These are phyloP conservation scores for Odocoileus virginianus DNA, from an alignment of 2,113 vertebrate genomes.

Conservation along the genomic window DNA sequence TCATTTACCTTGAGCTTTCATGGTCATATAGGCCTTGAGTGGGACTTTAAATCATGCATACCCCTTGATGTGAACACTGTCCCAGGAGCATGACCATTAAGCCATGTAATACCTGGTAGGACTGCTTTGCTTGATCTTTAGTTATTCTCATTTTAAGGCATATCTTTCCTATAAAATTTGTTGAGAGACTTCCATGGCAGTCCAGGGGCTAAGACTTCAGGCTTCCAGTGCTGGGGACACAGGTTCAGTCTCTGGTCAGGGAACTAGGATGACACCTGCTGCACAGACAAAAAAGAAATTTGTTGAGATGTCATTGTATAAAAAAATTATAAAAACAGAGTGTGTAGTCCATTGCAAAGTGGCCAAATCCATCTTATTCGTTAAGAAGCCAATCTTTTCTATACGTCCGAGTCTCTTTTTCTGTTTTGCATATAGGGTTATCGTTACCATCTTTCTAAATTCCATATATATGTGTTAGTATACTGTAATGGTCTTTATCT, in stretches of 20 bases:
- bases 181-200: background rate
- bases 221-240: background rate
- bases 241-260: background rate
- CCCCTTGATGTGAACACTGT: background rate
- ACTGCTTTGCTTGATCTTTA: background rate
- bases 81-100: background rate
- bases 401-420: no score
- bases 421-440: no score
- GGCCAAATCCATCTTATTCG: background rate
- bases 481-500: no score
- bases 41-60: background rate
- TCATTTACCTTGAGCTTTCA: background rate
- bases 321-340: background rate
- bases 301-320: background rate
- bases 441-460: no score
- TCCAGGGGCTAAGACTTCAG: background rate
- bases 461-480: no score
- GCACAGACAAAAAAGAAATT: background rate
- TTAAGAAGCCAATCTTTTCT: background rate
- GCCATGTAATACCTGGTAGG: background rate
- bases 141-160: conserved; percentile 18
- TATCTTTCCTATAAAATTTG: background rate
- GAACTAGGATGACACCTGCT: background rate
- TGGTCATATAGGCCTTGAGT: background rate
- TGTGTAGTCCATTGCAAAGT: background rate